Evolutionary conservation across 2,888 invertebrate species (phyloP).

Genomic region (Aromia moschata): DNA sequence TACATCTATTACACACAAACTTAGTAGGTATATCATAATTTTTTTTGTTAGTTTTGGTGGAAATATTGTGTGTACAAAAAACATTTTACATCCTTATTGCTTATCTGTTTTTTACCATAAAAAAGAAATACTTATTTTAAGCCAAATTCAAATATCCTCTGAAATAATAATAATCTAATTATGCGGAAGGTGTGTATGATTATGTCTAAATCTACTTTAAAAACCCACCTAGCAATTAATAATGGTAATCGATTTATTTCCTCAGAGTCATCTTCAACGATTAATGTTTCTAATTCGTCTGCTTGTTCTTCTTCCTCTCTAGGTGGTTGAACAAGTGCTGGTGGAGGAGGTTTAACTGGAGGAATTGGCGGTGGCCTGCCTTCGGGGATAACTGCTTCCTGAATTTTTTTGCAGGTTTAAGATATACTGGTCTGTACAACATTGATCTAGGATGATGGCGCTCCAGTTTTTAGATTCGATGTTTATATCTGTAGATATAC

Average conservation of each 20-base stretch:
- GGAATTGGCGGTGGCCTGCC: conserved; percentile 46
- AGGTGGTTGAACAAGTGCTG: conserved; percentile 30
- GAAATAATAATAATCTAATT: too few relatives aligned
- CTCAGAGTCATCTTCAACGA: conserved; percentile 30
- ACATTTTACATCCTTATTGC: too few relatives aligned
- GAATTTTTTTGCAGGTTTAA: conserved; percentile 47
- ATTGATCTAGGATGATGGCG: conserved; percentile 40
- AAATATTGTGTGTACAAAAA: too few relatives aligned
- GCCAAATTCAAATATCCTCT: too few relatives aligned
- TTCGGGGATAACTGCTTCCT: conserved; percentile 51
- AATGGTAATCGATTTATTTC: conserved; percentile 49
- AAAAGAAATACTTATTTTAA: too few relatives aligned
- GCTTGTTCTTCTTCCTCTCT: conserved; percentile 24
- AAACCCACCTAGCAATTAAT: conserved; percentile 56
- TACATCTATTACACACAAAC: too few relatives aligned
- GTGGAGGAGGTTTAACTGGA: conserved; percentile 37
- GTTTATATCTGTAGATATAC: neutral
- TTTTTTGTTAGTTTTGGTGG: too few relatives aligned
- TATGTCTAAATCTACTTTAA: too few relatives aligned
- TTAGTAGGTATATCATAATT: too few relatives aligned
- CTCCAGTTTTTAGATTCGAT: conserved; percentile 17
- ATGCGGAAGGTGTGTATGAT: too few relatives aligned
- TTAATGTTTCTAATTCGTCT: neutral
- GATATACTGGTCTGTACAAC: conserved; percentile 55
- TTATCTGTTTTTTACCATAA: too few relatives aligned